A percentile compares a stretch with the other conserved stretches of the same genome.
Evolutionary conservation across 2,888 invertebrate genomes (phyloP).

Genomic region (Drosophila aldrichi): DNA sequence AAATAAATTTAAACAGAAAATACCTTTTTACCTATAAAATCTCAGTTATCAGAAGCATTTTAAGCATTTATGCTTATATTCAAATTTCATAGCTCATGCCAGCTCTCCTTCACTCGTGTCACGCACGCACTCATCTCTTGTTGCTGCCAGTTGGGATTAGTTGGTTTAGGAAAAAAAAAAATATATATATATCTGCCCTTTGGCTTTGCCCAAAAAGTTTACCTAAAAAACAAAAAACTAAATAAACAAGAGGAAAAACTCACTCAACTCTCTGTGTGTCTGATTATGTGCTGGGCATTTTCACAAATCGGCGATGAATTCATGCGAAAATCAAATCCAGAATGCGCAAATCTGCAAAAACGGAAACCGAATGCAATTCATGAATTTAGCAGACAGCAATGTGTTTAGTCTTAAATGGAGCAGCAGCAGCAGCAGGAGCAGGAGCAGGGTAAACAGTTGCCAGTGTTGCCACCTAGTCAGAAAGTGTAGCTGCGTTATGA

Average conservation of each 20-base stretch:
- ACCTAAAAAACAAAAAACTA: not conserved
- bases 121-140: slow-evolving; percentile 4
- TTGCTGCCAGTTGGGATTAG: slow-evolving; percentile 4
- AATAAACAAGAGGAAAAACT: slow-evolving; percentile 2
- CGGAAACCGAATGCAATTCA: slow-evolving; percentile 32
- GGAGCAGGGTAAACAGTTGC: slow-evolving; percentile 28
- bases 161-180: slow-evolving; percentile 4
- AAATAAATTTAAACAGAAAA: no score
- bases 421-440: not conserved
- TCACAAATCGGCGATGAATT: slow-evolving; percentile 36
- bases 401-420: slow-evolving; percentile 34
- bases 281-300: slow-evolving; percentile 37
- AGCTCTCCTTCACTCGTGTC: slow-evolving; percentile 5
- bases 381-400: slow-evolving; percentile 23
- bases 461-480: slow-evolving; percentile 26
- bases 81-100: not conserved
- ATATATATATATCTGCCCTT: slow-evolving; percentile 1
- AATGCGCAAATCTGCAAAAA: slow-evolving; percentile 39
- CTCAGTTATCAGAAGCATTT: no score
- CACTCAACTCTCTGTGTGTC: slow-evolving; percentile 15
- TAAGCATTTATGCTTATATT: not conserved
- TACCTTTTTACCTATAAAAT: no score
- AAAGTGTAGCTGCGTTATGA: slow-evolving; percentile 66
- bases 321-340: slow-evolving; percentile 27
- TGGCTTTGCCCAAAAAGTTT: slow-evolving; percentile 1